phyloP scores from a whole-genome alignment of 1,140 invertebrate genomes.

The Zophobas morio region DNA sequence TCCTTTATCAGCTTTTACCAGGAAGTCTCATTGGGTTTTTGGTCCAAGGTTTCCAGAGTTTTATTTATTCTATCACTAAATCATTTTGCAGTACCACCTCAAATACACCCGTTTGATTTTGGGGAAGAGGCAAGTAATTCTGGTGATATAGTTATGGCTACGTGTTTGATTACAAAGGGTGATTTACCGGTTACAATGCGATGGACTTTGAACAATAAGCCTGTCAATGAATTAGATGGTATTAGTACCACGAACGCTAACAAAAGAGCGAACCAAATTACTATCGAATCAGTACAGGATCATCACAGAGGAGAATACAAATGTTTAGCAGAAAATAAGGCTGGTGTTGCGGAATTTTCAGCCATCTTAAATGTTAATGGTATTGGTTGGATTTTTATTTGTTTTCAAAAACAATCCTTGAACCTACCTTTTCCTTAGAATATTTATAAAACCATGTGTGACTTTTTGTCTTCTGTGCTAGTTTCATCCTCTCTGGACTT shows the following conservation, averaged over 20 bases:
- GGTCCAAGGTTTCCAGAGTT: background rate
- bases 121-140: slow-evolving; percentile 74
- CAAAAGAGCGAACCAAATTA: slow-evolving; percentile 73
- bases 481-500: too few species aligned
- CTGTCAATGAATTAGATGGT: slow-evolving; percentile 59
- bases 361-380: slow-evolving; percentile 77
- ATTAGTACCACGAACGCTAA: slow-evolving; percentile 68
- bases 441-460: slow-evolving; percentile 62
- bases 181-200: slow-evolving; percentile 76
- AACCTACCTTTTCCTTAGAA: slow-evolving; percentile 66
- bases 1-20: too few species aligned
- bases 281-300: slow-evolving; percentile 73
- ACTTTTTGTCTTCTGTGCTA: too few species aligned
- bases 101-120: slow-evolving; percentile 76
- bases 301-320: slow-evolving; percentile 77
- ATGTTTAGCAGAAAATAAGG: slow-evolving; percentile 75
- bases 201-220: slow-evolving; percentile 74
- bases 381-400: slow-evolving; percentile 58
- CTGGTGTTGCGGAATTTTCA: slow-evolving; percentile 73
- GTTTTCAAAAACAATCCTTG: background rate
- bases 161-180: slow-evolving; percentile 77
- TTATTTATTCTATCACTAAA: slow-evolving; percentile 9
- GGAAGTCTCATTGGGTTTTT: background rate
- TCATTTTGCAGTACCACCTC: slow-evolving; percentile 71
- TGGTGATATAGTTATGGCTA: slow-evolving; percentile 75